Evolutionary conservation across 2,888 invertebrate genomes (phyloP), one percentile per base, ranked within the genome.

Genomic region (Lepidonotus clava): DNA sequence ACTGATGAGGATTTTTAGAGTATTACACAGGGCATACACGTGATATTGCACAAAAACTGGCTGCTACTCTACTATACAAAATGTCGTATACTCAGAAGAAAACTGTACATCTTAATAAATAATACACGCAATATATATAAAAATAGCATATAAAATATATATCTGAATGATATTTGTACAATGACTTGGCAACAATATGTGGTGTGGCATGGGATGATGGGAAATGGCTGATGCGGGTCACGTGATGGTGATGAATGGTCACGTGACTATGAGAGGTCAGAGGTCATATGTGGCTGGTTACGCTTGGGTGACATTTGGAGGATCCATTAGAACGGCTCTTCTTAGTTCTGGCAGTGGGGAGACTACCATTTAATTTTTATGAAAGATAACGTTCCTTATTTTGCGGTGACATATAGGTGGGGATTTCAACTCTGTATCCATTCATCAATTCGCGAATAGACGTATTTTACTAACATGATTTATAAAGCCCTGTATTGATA

Each of bases 61-160:
- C 38, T 71, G 24, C 38, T 71, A 71, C 34, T 71, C 71, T 38
- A 71, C 24, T 34, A 38, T 71, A 71, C 71, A 71, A 38, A n/a
- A 38, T 71, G 38, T 1, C 38, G 14, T 71, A 71, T 71, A 24
- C n/a, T 38, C 38, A 5, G 71, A 38, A 71, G n/a, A 38, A 80
- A 80, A 80, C 41, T 80, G 80, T 80, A 80, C 80, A 80, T 80
- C 80, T 80, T 51, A 80, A 80, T 80, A 80, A 80, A 80, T 80
- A 80, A 80, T 80, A 80, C 80, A 80, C 80, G 51, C 80, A 41
- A 80, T 80, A 80, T 80, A 80, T 80, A 80, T 80, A 80, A 80
- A 80, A 80, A 80, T 80, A 80, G 80, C 80, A 71, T 80, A 80
- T 80, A 41, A 80, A 80, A 80, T 80, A 80, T 80, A 80, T 80